These are phyloP conservation scores for Brachyptera risi DNA, from an alignment of 2,888 invertebrate genomes.

Conservation along the genomic window DNA sequence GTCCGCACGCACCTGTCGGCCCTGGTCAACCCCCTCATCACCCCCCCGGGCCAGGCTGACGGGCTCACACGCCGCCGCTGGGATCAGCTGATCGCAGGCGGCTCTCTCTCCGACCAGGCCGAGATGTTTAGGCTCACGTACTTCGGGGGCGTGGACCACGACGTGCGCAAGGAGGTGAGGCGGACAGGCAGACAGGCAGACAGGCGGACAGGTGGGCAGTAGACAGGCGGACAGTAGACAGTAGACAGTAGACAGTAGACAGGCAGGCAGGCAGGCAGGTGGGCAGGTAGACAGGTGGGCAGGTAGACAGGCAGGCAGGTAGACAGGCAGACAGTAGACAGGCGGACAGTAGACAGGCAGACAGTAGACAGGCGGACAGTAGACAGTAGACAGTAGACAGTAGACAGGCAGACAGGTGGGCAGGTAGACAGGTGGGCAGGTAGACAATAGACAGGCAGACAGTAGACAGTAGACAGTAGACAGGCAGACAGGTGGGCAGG, in stretches of 20 bases:
- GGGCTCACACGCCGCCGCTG: conserved; percentile 77
- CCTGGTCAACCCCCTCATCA: conserved; percentile 71
- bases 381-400: too few relatives aligned
- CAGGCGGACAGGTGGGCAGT: too few relatives aligned
- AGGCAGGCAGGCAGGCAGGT: too few relatives aligned
- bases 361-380: too few relatives aligned
- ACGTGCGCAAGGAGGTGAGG: conserved; percentile 58
- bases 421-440: too few relatives aligned
- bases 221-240: too few relatives aligned
- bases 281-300: too few relatives aligned
- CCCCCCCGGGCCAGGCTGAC: conserved; percentile 41
- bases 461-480: too few relatives aligned
- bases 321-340: too few relatives aligned
- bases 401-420: conserved; percentile 17
- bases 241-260: too few relatives aligned
- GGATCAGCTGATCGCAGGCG: conserved; percentile 55
- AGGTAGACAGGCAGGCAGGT: background rate
- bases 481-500: conserved; percentile 13
- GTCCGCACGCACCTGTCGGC: conserved; percentile 90
- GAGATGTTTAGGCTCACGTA: conserved; percentile 83
- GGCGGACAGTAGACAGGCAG: too few relatives aligned
- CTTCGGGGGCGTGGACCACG: conserved; percentile 79
- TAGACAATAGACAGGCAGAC: too few relatives aligned
- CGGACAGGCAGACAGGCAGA: conserved; percentile 1
- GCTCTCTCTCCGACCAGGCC: conserved; percentile 54